These are phyloP conservation scores for Zaprionus africanus DNA, from an alignment of 1,140 invertebrate genomes.

Conservation along the genomic window DNA sequence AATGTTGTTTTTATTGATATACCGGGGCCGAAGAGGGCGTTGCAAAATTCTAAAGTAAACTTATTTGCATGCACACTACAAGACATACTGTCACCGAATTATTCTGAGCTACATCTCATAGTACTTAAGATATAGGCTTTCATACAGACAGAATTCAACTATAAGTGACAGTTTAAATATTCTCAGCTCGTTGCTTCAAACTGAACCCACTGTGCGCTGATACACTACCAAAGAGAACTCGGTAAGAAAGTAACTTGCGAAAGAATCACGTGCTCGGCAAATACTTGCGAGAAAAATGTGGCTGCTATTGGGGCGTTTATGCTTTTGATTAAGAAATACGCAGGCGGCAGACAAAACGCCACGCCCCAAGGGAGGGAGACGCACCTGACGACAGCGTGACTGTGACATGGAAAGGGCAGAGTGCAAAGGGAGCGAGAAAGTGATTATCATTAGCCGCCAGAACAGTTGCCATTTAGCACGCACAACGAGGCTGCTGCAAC, in stretches of 20 bases:
- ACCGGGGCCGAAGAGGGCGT: no score
- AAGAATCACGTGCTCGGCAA: constrained; percentile 31
- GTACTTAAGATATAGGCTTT: no score
- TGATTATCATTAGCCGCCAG: constrained; percentile 78
- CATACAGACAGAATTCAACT: no score
- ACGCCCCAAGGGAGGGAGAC: background rate
- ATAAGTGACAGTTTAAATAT: background rate
- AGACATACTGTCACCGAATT: no score
- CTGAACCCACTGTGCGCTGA: background rate
- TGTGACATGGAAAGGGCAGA: background rate
- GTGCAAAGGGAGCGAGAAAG: constrained; percentile 49
- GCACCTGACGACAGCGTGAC: constrained; percentile 1
- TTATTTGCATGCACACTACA: no score
- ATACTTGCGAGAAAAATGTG: constrained; percentile 19
- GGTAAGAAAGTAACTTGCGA: constrained; percentile 18
- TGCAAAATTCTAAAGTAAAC: no score
- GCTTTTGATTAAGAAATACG: constrained; percentile 57
- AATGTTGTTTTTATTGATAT: no score
- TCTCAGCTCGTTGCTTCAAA: background rate
- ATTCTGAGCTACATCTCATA: no score
- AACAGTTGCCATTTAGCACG: constrained; percentile 77
- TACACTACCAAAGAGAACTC: background rate
- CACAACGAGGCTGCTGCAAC: constrained; percentile 57
- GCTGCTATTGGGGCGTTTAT: constrained; percentile 23
- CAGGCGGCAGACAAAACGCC: constrained; percentile 16